These are phyloP conservation scores for Prunella fulvescens DNA, from an alignment of 2,113 vertebrate species.

Conservation along the genomic window DNA sequence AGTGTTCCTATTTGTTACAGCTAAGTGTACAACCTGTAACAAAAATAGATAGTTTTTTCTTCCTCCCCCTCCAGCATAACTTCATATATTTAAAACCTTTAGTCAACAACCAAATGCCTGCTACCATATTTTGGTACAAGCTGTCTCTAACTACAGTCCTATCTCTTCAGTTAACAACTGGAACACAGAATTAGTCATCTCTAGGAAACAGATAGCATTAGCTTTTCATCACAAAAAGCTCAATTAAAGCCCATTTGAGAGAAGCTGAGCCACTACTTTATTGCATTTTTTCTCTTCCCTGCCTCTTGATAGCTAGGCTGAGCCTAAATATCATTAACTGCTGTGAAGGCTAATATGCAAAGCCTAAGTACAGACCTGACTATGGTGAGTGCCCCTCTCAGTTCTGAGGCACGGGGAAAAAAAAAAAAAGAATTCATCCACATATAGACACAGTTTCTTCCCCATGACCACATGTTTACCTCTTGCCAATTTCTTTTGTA, in stretches of 20 bases:
- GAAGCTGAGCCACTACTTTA: not conserved
- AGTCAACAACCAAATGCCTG: not conserved
- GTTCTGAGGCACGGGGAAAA: not conserved
- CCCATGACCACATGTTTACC: not conserved
- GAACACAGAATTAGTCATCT: slow-evolving; percentile 4
- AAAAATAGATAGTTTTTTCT: not conserved
- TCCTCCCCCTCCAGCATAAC: not conserved
- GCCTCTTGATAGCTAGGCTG: not conserved
- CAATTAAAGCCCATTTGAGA: slow-evolving; percentile 35
- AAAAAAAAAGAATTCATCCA: not conserved
- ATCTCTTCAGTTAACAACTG: not conserved
- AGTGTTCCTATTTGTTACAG: not conserved
- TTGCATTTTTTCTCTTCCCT: not conserved
- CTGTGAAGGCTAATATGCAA: not conserved
- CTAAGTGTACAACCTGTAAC: not conserved
- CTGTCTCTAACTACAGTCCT: not conserved
- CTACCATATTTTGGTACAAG: not conserved
- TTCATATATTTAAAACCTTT: slow-evolving; percentile 1
- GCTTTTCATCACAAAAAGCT: slow-evolving; percentile 35
- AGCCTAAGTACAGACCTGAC: not conserved
- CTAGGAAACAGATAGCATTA: slow-evolving; percentile 29
- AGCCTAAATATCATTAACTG: not conserved
- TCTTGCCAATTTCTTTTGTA: not conserved
- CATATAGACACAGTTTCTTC: not conserved
- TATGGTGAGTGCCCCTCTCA: not conserved